A percentile compares a stretch with the other conserved stretches of the same genome.
Conservation (phyloP, 2,888 invertebrate species). For the Balanococcus diminutus region DNA sequence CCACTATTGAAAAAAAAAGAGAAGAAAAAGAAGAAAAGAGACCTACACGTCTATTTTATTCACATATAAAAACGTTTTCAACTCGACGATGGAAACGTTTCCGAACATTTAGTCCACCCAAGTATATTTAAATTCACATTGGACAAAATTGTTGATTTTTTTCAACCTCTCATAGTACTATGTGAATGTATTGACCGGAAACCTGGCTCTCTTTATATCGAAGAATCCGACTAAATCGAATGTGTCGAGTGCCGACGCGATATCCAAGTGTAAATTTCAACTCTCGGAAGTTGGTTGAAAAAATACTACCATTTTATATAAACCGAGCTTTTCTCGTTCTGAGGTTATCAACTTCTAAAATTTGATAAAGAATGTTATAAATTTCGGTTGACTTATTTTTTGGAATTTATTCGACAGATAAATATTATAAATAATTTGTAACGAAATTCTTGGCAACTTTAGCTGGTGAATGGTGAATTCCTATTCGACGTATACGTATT, state of each 20-base stretch:
- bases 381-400: not conserved
- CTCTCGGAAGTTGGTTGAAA: not conserved
- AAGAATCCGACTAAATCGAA: not conserved
- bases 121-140: not conserved
- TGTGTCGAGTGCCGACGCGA: not conserved
- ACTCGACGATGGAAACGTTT: not conserved
- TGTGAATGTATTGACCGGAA: not conserved
- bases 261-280: not conserved
- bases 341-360: not conserved
- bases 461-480: not conserved
- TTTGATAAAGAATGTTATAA: not conserved
- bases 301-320: not conserved
- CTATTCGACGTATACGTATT: not conserved
- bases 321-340: not conserved
- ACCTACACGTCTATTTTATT: no score
- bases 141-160: not conserved
- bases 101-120: not conserved
- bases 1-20: no score
- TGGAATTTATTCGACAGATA: not conserved
- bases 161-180: not conserved
- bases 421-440: not conserved
- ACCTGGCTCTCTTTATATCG: not conserved
- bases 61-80: not conserved
- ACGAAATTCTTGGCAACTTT: not conserved
- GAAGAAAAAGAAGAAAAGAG: no score